Evolutionary conservation across 2,888 invertebrate genomes (phyloP).

Genomic region (Apotomis betuletana): DNA sequence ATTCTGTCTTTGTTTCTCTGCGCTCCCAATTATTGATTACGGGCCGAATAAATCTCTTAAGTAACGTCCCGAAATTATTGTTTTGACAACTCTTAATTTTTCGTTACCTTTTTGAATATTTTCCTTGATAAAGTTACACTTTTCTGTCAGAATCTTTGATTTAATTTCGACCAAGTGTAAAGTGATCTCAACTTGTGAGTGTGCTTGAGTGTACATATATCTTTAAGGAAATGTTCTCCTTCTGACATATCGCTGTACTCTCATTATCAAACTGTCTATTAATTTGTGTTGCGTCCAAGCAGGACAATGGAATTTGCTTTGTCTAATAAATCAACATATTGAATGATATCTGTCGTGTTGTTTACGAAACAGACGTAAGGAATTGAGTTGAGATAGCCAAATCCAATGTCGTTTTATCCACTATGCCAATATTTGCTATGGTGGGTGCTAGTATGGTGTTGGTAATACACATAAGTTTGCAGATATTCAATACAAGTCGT

Average conservation of each 20-base stretch:
- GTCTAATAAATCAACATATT: constrained; percentile 45
- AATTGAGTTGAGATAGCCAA: constrained; percentile 8
- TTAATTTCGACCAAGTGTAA: too few species aligned
- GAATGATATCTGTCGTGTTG: constrained; percentile 23
- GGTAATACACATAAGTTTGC: too few species aligned
- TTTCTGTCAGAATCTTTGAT: too few species aligned
- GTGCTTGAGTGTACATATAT: constrained; percentile 10
- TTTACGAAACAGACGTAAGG: constrained; percentile 15
- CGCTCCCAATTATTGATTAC: too few species aligned
- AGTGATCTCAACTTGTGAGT: background rate
- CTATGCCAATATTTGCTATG: background rate
- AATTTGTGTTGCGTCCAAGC: constrained; percentile 52
- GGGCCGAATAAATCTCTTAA: too few species aligned
- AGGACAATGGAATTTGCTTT: constrained; percentile 62
- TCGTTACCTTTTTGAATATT: too few species aligned
- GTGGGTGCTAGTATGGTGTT: too few species aligned
- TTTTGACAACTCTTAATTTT: too few species aligned
- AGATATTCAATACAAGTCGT: too few species aligned
- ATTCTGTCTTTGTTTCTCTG: too few species aligned
- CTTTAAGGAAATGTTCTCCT: constrained; percentile 60
- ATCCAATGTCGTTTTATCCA: background rate
- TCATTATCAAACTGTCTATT: constrained; percentile 36
- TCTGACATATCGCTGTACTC: constrained; percentile 48
- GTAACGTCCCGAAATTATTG: too few species aligned
- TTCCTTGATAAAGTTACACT: too few species aligned